These are phyloP conservation scores for Ptychochromis oligacanthus DNA, from an alignment of 2,113 vertebrate species.

Conservation along the genomic window DNA sequence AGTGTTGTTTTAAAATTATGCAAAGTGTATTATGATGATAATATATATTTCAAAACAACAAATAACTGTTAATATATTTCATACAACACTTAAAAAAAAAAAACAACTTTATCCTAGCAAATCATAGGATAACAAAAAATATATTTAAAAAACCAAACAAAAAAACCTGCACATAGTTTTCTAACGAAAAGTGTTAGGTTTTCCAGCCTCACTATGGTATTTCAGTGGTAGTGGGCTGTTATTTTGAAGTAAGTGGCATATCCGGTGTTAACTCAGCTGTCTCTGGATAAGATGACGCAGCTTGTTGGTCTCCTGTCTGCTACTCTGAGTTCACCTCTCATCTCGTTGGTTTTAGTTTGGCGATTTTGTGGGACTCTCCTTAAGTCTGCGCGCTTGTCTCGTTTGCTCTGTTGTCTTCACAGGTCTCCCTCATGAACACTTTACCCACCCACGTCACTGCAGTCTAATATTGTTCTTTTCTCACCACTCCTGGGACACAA, in stretches of 20 bases:
- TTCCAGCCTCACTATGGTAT: not conserved
- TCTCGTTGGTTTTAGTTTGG: not conserved
- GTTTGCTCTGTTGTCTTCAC: not conserved
- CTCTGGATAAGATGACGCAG: not conserved
- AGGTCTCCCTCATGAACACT: not conserved
- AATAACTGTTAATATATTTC: not conserved
- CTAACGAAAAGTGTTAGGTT: not conserved
- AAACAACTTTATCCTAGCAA: not conserved
- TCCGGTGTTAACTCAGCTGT: not conserved
- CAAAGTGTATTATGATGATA: too few relatives aligned
- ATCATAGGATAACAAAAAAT: not conserved
- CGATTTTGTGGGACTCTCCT: not conserved
- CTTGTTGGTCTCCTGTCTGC: not conserved
- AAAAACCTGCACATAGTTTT: not conserved
- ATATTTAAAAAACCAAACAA: too few relatives aligned
- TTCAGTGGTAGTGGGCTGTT: not conserved
- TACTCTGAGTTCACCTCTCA: not conserved
- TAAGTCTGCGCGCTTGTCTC: not conserved
- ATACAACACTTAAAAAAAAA: not conserved
- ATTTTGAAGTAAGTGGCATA: not conserved
- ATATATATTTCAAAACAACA: not conserved
- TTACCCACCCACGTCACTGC: not conserved
- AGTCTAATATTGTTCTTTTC: not conserved
- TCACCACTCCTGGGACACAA: rapidly evolving
- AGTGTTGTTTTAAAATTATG: too few relatives aligned